Evolutionary conservation across 2,113 vertebrate species (phyloP), one percentile per base, ranked within the genome.

Genomic region (Chauna torquata): DNA sequence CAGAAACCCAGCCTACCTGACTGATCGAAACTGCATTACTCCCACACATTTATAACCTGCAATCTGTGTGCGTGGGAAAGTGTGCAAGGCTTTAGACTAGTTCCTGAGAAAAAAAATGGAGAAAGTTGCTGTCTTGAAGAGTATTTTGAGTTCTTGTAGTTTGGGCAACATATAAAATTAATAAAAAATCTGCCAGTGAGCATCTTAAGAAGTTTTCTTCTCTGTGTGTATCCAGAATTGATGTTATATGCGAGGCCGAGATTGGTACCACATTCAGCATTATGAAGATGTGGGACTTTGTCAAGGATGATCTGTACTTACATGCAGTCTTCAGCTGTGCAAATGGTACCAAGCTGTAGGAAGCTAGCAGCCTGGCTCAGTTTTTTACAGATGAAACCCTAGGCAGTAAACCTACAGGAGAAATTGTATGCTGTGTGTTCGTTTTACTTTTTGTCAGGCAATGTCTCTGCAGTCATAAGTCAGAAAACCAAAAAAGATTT

Each of bases 1-100:
- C 96, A 97, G 97, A 98, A 98, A 98, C 95, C 94, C 94, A 96
- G 97, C 85, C 97, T 97, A 98, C 97, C 96, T 97, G 96, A 85
- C 89, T 96, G 97, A 97, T 97, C 96, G 97, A 98, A 98, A 97
- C 97, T 97, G 82, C 88, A 82, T 92, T 96, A 96, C 97, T 98
- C 98, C 97, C 97, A 98, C 88, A 18, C 97, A 49, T 94, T 96
- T 95, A 91, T 76, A 95, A 93, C 95, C 95, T 95, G 58, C 87
- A 93, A 96, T 90, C 95, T 87, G 71, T 6, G 2, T 97, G 97
- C 96, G 91, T 98, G 97, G 97, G 98, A 98, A 98, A 98, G 84
- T 25, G 58, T 91, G 80, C 69, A 75, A 81, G 81, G 90, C 82
- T 87, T 75, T 79, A 87, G 69, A 97, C 50, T 86, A 90, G 95